Percentiles rank a stretch among this genome's conserved stretches.
phyloP scores from a whole-genome alignment of 2,113 vertebrate species.

The Macroglossus sobrinus region DNA sequence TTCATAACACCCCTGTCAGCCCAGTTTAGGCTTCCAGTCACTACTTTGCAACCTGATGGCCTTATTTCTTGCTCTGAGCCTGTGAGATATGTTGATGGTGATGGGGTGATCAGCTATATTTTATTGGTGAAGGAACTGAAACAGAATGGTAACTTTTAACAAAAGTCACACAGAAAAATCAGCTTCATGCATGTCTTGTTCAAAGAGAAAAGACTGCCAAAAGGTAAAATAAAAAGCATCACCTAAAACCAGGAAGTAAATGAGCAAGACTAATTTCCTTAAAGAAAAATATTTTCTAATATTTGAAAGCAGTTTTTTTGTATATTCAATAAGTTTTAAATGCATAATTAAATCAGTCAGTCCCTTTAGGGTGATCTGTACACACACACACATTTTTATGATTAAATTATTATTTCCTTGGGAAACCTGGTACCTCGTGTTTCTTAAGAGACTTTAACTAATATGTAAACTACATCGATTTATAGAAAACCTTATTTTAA shows the following conservation, averaged over 20 bases:
- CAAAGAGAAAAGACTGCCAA: background rate
- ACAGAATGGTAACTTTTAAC: constrained; percentile 13
- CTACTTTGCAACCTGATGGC: background rate
- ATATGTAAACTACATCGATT: constrained; percentile 3
- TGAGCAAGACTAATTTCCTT: background rate
- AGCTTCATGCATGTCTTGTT: background rate
- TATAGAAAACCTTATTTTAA: constrained; percentile 31
- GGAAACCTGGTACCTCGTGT: background rate
- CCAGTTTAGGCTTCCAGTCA: constrained; percentile 41
- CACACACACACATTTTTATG: background rate
- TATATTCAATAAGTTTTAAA: background rate
- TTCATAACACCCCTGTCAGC: constrained; percentile 37
- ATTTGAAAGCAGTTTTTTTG: constrained; percentile 5
- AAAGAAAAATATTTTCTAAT: constrained; percentile 40
- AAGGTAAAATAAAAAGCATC: background rate
- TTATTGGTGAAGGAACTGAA: constrained; percentile 57
- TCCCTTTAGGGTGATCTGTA: background rate
- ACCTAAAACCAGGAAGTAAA: constrained; percentile 6
- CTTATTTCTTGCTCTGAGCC: constrained; percentile 37
- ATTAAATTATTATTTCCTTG: constrained; percentile 25
- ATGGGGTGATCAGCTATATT: constrained; percentile 52
- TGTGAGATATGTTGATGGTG: constrained; percentile 17
- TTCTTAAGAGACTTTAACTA: constrained; percentile 32
- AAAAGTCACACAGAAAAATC: constrained; percentile 44
- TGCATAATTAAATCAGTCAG: background rate